These are phyloP conservation scores for human (Homo sapiens) DNA, from an alignment of 2,113 vertebrate genomes.

Conservation along the genomic window DNA sequence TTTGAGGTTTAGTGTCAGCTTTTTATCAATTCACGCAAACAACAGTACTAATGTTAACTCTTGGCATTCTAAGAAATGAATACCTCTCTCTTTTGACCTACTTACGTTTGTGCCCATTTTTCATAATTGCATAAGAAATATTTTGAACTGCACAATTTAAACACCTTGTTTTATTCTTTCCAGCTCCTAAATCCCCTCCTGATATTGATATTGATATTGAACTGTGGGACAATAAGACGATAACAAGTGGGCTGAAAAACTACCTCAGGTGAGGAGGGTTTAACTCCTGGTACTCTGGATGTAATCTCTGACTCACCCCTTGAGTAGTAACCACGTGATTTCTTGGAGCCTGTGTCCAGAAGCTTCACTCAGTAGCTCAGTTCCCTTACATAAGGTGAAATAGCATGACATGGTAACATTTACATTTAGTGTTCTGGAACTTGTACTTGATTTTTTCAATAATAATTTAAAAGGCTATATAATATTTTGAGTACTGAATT, in stretches of 20 bases:
- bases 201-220: constrained; percentile 96
- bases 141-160: constrained; percentile 35
- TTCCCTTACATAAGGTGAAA: not conserved
- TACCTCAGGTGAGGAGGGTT: constrained; percentile 94
- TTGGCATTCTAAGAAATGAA: not conserved
- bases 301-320: rapidly evolving
- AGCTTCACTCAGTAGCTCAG: not conserved
- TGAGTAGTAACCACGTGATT: rapidly evolving
- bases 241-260: constrained; percentile 98
- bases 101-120: not conserved
- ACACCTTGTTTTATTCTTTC: constrained; percentile 65
- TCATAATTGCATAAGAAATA: constrained; percentile 17
- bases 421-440: not conserved
- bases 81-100: not conserved
- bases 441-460: not conserved
- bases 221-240: constrained; percentile 98
- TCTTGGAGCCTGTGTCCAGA: rapidly evolving
- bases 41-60: not conserved
- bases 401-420: too few species aligned
- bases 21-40: not conserved
- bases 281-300: rapidly evolving
- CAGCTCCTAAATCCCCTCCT: constrained; percentile 93
- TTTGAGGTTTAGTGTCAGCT: not conserved
- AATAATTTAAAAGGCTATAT: not conserved
- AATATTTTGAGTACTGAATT: not conserved